Evolutionary conservation across 2,888 invertebrate species (phyloP).

Genomic region (Ornithoptera alexandrae): DNA sequence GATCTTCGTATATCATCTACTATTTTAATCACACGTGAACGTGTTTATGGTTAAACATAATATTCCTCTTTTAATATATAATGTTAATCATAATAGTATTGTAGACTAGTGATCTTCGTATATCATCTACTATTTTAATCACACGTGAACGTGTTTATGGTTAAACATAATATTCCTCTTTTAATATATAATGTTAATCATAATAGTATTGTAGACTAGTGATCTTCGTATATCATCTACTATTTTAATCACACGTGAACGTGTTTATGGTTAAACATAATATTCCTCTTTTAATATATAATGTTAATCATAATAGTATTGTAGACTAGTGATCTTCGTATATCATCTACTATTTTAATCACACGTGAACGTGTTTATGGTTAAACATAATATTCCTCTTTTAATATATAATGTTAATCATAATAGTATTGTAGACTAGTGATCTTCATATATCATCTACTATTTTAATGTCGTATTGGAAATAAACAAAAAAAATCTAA

Average conservation of each 20-base stretch:
- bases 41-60: not conserved
- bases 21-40: not conserved
- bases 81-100: not conserved
- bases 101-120: not conserved
- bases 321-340: not conserved
- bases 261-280: not conserved
- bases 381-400: not conserved
- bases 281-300: not conserved
- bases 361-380: not conserved
- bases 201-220: not conserved
- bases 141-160: not conserved
- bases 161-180: not conserved
- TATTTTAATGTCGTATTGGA: not conserved
- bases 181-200: not conserved
- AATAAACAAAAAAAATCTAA: no score
- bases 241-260: not conserved
- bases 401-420: not conserved
- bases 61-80: not conserved
- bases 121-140: not conserved
- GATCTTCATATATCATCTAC: not conserved
- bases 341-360: not conserved
- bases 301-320: not conserved
- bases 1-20: no score
- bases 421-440: not conserved
- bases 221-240: not conserved